Evolutionary conservation across 2,797 vertebrate species (phyloP), one percentile per base, ranked within the genome.

Genomic region (Phaenicophaeus curvirostris): DNA sequence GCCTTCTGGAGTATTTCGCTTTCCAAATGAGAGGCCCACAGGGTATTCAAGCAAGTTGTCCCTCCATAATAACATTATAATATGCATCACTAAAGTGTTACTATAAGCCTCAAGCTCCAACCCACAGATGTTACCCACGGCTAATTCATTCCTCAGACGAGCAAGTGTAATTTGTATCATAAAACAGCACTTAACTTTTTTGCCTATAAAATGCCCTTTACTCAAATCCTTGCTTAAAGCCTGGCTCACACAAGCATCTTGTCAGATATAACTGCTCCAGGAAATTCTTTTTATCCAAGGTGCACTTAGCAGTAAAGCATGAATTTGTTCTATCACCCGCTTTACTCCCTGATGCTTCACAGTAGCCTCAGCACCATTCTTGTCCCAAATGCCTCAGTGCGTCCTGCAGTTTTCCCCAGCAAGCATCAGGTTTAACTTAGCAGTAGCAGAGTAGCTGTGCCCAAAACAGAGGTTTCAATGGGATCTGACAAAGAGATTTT

Each of bases 351-450:
- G 8, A 5, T 23, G 65, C 41, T 31, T 87, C 42, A 57, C 6
- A 0, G 28, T 61, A 68, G 75, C 53, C n/a, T 30, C 15, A 5
- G 51, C 39, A 55, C 62, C 2, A 1, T 69, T 84, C 81, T 90
- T 12, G 1, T 75, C 74, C 89, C 63, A 1, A 76, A 80, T 2
- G 4, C 78, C 59, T 72, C 41, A 5, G 76, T 13, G 9, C 42
- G 2, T 83, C 88, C 82, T 79, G 72, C 42, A 41, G 71, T 59
- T 69, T 37, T 41, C 93, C 80, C 93, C n/a, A 6, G 78, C 18
- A 91, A 95, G 80, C 88, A 96, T 77, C 76, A 69, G 51, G 21
- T 97, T 98, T 97, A 96, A 95, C 96, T 97, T 97, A 96, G 94
- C 74, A 96, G 96, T 90, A 76, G 94, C 6, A 66, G 92, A 96